Base-by-base conservation (phyloP, 2,797 vertebrate species). In the Trachurus trachurus region DNA sequence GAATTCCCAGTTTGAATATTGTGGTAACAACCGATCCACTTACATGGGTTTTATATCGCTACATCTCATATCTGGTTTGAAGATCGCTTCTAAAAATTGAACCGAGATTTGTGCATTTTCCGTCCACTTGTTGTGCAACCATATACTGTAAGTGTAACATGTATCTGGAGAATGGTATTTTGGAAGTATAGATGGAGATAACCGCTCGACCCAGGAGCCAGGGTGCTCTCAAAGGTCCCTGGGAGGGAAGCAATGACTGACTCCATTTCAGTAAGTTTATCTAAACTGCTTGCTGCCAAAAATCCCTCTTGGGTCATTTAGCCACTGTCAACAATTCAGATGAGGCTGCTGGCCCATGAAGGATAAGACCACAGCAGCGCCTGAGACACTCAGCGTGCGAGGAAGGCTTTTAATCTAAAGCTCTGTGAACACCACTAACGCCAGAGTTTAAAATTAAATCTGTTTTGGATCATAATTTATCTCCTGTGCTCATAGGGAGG, bases 291-390 rank as follows among this genome's bases (percentile, higher is more conserved):
- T 37, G 22, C 84, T 88, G 81, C 78, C 81, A 82, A 80, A 79
- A 89, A 83, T 80, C 76, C 66, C 81, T 85, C 87, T 80, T 57
- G 82, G 88, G 89, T 90, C 84, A 90, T 91, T 94, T 91, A 87
- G 66, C 85, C 85, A 79, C 86, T 87, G 88, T 91, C 90, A 93
- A 89, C 88, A 92, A 86, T 80, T 87, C 67, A 80, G 71, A 88
- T 86, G 78, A 84, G 71, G 66, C 75, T 82, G 72, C 82, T 78
- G 81, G 81, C 49, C 92, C 86, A 86, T 92, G 88, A 93, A 91
- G 88, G 85, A 87, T 71, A 84, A 81, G 72, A 85, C 78, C 63
- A 58, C 66, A 5, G 63, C 86, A 58, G 78, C 72, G 85, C 64
- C 74, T 83, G 60, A 82, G 66, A 78, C 57, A 71, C 52, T 59